phyloP scores from a whole-genome alignment of 2,888 invertebrate species.

The Myopa tessellatipennis region DNA sequence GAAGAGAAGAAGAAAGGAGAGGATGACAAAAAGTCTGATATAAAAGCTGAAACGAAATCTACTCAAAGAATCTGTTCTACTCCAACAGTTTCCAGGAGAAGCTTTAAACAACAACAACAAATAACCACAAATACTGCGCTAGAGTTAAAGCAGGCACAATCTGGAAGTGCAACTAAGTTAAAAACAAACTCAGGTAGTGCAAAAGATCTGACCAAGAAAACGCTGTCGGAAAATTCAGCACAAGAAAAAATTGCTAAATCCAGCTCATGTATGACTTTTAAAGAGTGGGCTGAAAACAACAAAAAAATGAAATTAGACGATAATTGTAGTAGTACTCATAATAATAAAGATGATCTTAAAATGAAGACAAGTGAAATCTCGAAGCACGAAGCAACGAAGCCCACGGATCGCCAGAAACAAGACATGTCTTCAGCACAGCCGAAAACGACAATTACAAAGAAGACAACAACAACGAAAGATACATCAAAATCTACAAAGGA shows the following conservation, averaged over 20 bases:
- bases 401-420: background rate
- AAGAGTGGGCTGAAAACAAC: background rate
- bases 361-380: background rate
- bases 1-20: background rate
- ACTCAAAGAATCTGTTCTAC: background rate
- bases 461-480: too few species aligned
- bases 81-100: background rate
- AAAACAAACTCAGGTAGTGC: background rate
- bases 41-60: background rate
- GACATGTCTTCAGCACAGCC: background rate
- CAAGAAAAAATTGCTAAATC: background rate
- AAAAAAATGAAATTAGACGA: background rate
- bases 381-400: background rate
- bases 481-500: background rate
- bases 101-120: background rate
- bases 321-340: background rate
- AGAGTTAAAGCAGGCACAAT: conserved; percentile 16
- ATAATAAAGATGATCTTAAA: background rate
- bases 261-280: background rate
- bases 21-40: background rate
- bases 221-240: background rate
- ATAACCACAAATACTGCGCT: background rate
- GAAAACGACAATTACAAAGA: background rate
- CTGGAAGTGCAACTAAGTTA: background rate
- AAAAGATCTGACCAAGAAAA: background rate